A percentile compares a stretch with the other conserved stretches of the same genome.
Evolutionary conservation across 2,797 vertebrate genomes (phyloP).

Genomic region (Oreonectes daqikongensis): DNA sequence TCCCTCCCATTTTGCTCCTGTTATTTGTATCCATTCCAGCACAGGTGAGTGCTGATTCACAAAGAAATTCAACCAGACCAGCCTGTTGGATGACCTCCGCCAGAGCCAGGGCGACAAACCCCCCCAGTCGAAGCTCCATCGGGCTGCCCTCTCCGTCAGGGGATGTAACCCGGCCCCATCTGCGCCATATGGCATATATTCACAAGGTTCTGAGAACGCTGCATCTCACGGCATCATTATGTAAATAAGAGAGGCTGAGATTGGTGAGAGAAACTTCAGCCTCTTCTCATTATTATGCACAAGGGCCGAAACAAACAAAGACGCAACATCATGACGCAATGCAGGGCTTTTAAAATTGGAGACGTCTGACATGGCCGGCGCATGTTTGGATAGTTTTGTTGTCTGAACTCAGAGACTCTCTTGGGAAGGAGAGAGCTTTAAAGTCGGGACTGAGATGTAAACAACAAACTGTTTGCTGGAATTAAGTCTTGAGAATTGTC

Average conservation of each 20-base stretch:
- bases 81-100: slow-evolving; percentile 32
- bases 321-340: slow-evolving; percentile 66
- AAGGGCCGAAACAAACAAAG: slow-evolving; percentile 62
- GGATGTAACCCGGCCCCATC: slow-evolving; percentile 60
- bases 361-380: slow-evolving; percentile 17
- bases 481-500: slow-evolving; percentile 12
- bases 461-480: slow-evolving; percentile 32
- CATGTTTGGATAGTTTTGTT: slow-evolving; percentile 46
- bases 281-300: slow-evolving; percentile 58
- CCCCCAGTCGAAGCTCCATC: slow-evolving; percentile 6
- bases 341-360: slow-evolving; percentile 46
- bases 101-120: slow-evolving; percentile 41
- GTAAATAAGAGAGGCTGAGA: slow-evolving; percentile 64
- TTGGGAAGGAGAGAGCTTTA: slow-evolving; percentile 39
- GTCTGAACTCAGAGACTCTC: slow-evolving; percentile 52
- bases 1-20: neutral
- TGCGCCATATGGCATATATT: slow-evolving; percentile 70
- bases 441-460: slow-evolving; percentile 53
- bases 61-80: slow-evolving; percentile 19
- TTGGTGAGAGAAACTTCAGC: slow-evolving; percentile 8
- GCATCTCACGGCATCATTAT: slow-evolving; percentile 66
- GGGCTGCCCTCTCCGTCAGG: slow-evolving; percentile 56
- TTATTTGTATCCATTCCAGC: slow-evolving; percentile 11
- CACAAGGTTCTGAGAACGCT: slow-evolving; percentile 54
- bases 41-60: slow-evolving; percentile 31